Percentiles rank a stretch among this genome's conserved stretches.
These are phyloP conservation scores for Oophaga sylvatica DNA, from an alignment of 2,797 vertebrate genomes.

Conservation along the genomic window DNA sequence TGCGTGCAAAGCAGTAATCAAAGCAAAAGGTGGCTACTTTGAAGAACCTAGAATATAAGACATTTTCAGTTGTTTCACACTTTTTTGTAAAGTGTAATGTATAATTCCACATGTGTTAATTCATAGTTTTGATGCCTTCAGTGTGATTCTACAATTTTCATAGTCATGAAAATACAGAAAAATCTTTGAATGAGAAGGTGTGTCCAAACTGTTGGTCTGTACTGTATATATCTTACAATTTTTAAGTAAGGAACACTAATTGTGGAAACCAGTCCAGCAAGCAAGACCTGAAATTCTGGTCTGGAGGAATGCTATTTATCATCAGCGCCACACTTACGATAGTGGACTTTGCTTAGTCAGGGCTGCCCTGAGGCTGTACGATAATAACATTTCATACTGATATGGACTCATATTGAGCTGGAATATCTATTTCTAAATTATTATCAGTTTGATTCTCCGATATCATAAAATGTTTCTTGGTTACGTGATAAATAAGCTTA, in stretches of 20 bases:
- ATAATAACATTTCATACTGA: background rate
- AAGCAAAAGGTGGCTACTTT: too few species aligned
- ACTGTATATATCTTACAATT: background rate
- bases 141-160: too few species aligned
- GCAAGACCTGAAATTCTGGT: conserved; percentile 36
- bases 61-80: too few species aligned
- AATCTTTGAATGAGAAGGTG: too few species aligned
- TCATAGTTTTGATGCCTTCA: too few species aligned
- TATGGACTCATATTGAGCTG: background rate
- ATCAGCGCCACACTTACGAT: background rate
- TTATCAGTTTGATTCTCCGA: background rate
- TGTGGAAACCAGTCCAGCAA: background rate
- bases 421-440: background rate
- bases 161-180: too few species aligned
- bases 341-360: conserved; percentile 5
- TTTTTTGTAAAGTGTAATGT: too few species aligned
- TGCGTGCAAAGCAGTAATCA: too few species aligned
- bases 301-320: background rate
- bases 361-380: background rate
- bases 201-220: too few species aligned
- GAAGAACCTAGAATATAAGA: too few species aligned
- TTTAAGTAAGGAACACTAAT: background rate
- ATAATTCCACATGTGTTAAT: too few species aligned
- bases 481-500: background rate
- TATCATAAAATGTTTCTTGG: background rate